Percentiles rank a stretch among this genome's conserved stretches.
These are phyloP conservation scores for Acrocephalus scirpaceus DNA, from an alignment of 2,797 vertebrate genomes.

Conservation along the genomic window DNA sequence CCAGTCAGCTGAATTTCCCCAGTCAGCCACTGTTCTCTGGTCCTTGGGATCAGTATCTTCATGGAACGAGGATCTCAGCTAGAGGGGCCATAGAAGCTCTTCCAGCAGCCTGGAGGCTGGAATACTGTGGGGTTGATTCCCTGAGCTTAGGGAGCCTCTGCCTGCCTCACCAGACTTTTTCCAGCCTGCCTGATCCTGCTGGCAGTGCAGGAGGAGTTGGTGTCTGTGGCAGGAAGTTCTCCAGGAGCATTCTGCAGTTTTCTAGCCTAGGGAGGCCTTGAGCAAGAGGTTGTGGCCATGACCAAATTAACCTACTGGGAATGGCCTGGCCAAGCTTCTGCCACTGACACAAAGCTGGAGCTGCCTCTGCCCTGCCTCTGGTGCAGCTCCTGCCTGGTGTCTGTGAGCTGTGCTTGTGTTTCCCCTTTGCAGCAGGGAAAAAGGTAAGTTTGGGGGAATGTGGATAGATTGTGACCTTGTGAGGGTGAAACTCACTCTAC, in stretches of 20 bases:
- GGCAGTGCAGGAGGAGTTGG: background rate
- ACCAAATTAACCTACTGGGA: background rate
- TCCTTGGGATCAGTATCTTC: background rate
- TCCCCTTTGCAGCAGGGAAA: background rate
- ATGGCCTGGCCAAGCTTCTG: background rate
- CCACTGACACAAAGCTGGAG: accelerated
- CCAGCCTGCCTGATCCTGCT: background rate
- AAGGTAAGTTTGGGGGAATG: background rate
- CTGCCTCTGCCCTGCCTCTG: background rate
- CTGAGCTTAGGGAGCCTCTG: background rate
- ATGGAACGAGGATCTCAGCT: accelerated
- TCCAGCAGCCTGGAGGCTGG: background rate
- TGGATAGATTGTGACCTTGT: background rate
- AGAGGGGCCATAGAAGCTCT: background rate
- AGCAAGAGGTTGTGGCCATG: background rate
- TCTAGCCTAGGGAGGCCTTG: accelerated
- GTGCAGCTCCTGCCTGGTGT: background rate
- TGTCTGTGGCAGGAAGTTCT: background rate
- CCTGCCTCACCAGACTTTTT: background rate
- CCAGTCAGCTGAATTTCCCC: background rate
- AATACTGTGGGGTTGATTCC: background rate
- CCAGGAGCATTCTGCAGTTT: background rate
- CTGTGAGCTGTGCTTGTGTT: background rate
- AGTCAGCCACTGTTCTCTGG: background rate
- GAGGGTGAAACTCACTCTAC: accelerated